Conservation (phyloP, 2,888 invertebrate genomes). For the Lochmaea crataegi region DNA sequence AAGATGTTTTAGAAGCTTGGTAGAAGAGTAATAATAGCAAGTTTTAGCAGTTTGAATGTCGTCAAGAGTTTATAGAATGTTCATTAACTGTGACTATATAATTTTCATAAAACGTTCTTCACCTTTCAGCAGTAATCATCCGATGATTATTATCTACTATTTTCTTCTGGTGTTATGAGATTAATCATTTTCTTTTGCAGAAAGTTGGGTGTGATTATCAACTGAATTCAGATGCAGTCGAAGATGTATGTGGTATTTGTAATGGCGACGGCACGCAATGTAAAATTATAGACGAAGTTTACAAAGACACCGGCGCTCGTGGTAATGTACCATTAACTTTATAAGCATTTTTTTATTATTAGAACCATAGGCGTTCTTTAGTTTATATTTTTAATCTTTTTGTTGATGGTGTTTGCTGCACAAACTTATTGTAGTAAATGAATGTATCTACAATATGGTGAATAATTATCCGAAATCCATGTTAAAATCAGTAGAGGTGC, state of each 20-base stretch:
- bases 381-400: background rate
- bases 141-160: background rate
- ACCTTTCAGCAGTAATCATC: background rate
- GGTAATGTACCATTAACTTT: constrained; percentile 49
- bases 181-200: constrained; percentile 58
- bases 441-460: too few relatives aligned
- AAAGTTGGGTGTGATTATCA: constrained; percentile 76
- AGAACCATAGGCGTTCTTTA: background rate
- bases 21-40: too few relatives aligned
- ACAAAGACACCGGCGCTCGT: constrained; percentile 60
- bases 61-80: too few relatives aligned
- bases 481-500: too few relatives aligned
- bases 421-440: too few relatives aligned
- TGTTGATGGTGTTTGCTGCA: too few relatives aligned
- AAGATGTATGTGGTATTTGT: constrained; percentile 77
- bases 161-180: background rate
- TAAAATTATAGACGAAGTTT: constrained; percentile 69
- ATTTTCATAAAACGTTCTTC: background rate
- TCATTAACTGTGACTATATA: background rate
- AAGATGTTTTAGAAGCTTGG: too few relatives aligned
- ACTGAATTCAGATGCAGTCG: constrained; percentile 73
- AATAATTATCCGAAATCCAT: too few relatives aligned
- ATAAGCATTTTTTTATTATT: background rate
- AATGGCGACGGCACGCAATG: constrained; percentile 77
- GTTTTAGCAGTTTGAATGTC: too few relatives aligned